Conservation (phyloP, 92 coral and sea anemone species). For the Nematostella vectensis region DNA sequence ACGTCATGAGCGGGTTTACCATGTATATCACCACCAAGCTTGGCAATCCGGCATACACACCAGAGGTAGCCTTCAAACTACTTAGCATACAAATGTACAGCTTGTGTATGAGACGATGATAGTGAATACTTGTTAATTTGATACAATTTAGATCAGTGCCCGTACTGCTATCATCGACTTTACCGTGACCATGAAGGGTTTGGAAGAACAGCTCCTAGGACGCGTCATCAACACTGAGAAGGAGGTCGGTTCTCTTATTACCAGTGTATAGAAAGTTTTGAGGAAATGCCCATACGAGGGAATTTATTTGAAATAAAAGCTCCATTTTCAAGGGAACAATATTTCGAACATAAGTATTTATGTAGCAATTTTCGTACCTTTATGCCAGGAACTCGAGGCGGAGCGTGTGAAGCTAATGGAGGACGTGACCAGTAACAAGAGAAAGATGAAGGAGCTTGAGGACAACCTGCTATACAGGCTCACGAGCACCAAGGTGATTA, state of each 20-base stretch:
- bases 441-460: slow-evolving; percentile 86
- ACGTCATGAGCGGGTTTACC: slow-evolving; percentile 81
- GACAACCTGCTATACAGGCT: slow-evolving; percentile 74
- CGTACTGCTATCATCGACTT: slow-evolving; percentile 88
- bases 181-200: slow-evolving; percentile 85
- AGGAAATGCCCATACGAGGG: too few species aligned
- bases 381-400: slow-evolving; percentile 68
- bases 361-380: not conserved
- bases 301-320: too few species aligned
- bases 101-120: too few species aligned
- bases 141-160: slow-evolving; percentile 58
- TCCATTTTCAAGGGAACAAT: too few species aligned
- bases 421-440: slow-evolving; percentile 78
- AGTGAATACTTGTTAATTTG: too few species aligned
- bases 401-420: slow-evolving; percentile 84
- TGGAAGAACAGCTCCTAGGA: slow-evolving; percentile 79
- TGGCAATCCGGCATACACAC: slow-evolving; percentile 86
- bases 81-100: too few species aligned
- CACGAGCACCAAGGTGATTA: slow-evolving; percentile 80
- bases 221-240: slow-evolving; percentile 87
- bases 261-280: too few species aligned
- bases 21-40: slow-evolving; percentile 81
- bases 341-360: too few species aligned
- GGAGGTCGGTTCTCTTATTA: slow-evolving; percentile 46
- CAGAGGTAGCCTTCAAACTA: slow-evolving; percentile 43